These are phyloP conservation scores for Rhynchomys soricoides DNA, from an alignment of 2,113 vertebrate species.

Conservation along the genomic window DNA sequence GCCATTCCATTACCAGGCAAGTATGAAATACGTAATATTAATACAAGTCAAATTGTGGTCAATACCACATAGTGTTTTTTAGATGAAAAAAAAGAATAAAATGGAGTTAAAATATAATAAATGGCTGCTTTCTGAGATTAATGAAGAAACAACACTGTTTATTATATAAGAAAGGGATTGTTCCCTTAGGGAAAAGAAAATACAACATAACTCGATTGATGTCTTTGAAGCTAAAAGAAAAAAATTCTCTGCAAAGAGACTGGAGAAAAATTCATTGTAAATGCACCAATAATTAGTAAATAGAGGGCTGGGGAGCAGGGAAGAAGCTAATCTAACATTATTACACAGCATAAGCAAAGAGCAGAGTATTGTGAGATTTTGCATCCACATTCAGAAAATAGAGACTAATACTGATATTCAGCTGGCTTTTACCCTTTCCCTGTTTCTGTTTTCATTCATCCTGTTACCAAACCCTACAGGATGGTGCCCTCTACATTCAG, in stretches of 20 bases:
- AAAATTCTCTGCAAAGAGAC: slow-evolving; percentile 49
- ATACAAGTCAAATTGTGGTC: slow-evolving; percentile 78
- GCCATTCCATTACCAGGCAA: slow-evolving; percentile 64
- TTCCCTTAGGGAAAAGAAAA: slow-evolving; percentile 54
- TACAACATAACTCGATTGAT: slow-evolving; percentile 42
- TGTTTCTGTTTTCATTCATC: not conserved
- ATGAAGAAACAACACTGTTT: slow-evolving; percentile 73
- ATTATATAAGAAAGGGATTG: slow-evolving; percentile 68
- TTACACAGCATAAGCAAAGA: slow-evolving; percentile 14
- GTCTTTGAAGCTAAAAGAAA: slow-evolving; percentile 69
- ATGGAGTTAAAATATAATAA: slow-evolving; percentile 73
- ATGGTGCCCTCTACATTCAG: not conserved
- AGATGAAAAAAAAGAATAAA: slow-evolving; percentile 74
- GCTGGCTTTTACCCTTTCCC: not conserved
- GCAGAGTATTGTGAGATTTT: not conserved
- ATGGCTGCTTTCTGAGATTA: slow-evolving; percentile 71
- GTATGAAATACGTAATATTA: slow-evolving; percentile 77
- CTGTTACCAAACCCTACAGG: not conserved
- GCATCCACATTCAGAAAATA: not conserved
- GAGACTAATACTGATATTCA: too few relatives aligned
- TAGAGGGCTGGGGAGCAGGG: not conserved
- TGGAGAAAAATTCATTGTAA: not conserved
- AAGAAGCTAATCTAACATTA: not conserved
- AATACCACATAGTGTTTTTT: slow-evolving; percentile 78
- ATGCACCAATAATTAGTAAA: slow-evolving; percentile 36